Conservation (phyloP, 1,140 invertebrate species). For the Muscidifurax raptorellus region DNA sequence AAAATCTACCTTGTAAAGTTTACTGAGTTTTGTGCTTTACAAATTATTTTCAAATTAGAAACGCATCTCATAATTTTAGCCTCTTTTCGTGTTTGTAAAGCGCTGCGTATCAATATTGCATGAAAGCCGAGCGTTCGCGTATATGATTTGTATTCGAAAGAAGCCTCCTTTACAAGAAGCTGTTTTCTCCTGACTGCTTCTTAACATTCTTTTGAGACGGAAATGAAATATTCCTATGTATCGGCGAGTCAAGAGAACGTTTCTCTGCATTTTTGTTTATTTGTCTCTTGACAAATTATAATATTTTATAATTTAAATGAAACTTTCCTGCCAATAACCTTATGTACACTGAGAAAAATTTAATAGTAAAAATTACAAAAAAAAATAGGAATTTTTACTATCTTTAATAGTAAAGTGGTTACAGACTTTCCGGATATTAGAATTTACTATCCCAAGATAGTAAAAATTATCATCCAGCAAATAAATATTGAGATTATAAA, state of each 20-base stretch:
- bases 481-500: too few relatives aligned
- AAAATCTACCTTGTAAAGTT: too few relatives aligned
- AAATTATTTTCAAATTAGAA: too few relatives aligned
- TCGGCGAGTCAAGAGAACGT: background rate
- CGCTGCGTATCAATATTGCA: conserved; percentile 30
- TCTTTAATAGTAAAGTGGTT: too few relatives aligned
- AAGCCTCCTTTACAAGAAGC: conserved; percentile 7
- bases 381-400: too few relatives aligned
- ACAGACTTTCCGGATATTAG: too few relatives aligned
- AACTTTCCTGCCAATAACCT: background rate
- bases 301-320: background rate
- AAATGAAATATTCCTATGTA: conserved; percentile 25
- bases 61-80: background rate
- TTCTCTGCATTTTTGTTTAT: background rate
- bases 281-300: background rate
- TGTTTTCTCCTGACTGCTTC: conserved; percentile 1
- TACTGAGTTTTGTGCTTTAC: too few relatives aligned
- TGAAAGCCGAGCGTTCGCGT: conserved; percentile 29
- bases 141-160: conserved; percentile 44
- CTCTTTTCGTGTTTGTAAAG: conserved; percentile 18
- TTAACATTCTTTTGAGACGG: conserved; percentile 39
- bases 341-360: too few relatives aligned
- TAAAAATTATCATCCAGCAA: too few relatives aligned
- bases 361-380: too few relatives aligned
- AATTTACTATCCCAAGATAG: too few relatives aligned